phyloP scores from a whole-genome alignment of 1,140 invertebrate genomes.

The Matsumurasca onukii region DNA sequence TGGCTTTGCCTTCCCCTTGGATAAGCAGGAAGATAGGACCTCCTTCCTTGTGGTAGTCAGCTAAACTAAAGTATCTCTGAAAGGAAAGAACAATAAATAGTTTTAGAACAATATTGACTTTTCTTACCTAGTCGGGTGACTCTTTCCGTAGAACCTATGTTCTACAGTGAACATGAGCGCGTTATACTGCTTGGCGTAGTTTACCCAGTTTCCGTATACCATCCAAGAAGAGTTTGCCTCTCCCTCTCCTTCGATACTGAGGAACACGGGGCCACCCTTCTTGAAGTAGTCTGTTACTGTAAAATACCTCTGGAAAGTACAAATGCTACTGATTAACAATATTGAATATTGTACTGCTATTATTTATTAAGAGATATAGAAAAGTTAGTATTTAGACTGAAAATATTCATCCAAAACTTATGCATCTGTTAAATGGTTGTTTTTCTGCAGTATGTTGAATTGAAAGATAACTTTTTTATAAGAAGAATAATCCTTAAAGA shows the following conservation, averaged over 20 bases:
- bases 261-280: conserved; percentile 68
- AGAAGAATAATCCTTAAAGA: too few species aligned
- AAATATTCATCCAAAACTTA: too few species aligned
- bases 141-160: conserved; percentile 93
- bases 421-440: too few species aligned
- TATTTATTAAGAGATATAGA: too few species aligned
- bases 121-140: conserved; percentile 79
- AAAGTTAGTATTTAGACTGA: too few species aligned
- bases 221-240: conserved; percentile 75
- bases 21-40: conserved; percentile 89
- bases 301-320: conserved; percentile 67
- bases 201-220: conserved; percentile 77
- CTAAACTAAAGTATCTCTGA: too few species aligned
- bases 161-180: conserved; percentile 87
- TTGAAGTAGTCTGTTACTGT: conserved; percentile 72
- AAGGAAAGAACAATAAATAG: too few species aligned
- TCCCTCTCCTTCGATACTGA: conserved; percentile 88
- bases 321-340: too few species aligned
- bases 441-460: too few species aligned
- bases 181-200: conserved; percentile 75
- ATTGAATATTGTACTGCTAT: too few species aligned
- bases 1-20: conserved; percentile 74
- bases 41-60: conserved; percentile 60
- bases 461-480: too few species aligned
- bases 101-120: too few species aligned